These are phyloP conservation scores for Orius insidiosus DNA, from an alignment of 1,140 invertebrate species.

Conservation along the genomic window DNA sequence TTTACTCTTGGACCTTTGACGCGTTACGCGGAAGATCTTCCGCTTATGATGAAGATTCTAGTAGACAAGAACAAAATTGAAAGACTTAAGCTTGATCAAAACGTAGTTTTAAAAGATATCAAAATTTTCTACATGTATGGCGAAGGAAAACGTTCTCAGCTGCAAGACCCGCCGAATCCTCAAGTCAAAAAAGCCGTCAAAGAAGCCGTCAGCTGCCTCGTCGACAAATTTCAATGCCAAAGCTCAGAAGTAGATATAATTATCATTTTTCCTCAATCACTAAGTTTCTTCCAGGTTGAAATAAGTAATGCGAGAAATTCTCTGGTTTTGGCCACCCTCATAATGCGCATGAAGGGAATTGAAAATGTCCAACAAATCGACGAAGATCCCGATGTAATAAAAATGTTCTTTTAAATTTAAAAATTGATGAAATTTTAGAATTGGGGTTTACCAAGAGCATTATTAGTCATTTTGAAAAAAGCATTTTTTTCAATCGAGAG, in stretches of 20 bases:
- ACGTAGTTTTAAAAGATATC: slow-evolving; percentile 35
- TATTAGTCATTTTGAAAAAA: slow-evolving; percentile 2
- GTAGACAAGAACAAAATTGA: slow-evolving; percentile 33
- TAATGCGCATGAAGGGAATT: not conserved
- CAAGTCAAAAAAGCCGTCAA: slow-evolving; percentile 53
- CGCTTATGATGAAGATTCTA: slow-evolving; percentile 23
- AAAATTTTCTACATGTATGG: slow-evolving; percentile 24
- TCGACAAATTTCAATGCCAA: slow-evolving; percentile 35
- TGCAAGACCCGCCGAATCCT: slow-evolving; percentile 44
- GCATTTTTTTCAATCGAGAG: no score
- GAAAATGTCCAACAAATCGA: not conserved
- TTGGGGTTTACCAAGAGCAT: not conserved
- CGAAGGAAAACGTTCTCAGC: slow-evolving; percentile 60
- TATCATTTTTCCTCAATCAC: no score
- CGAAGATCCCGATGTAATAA: not conserved
- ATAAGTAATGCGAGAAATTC: no score
- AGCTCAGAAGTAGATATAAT: slow-evolving; percentile 32
- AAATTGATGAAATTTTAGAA: not conserved
- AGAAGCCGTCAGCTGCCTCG: slow-evolving; percentile 41
- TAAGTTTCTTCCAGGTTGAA: no score
- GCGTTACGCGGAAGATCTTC: slow-evolving; percentile 16
- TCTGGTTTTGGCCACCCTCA: no score
- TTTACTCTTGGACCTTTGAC: slow-evolving; percentile 16
- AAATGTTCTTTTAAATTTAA: no score
- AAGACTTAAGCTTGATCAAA: slow-evolving; percentile 49